A percentile compares a stretch with the other conserved stretches of the same genome.
Conservation (phyloP, 30 jellyfish, hydroid and myxozoan genomes). For the Nemopilema nomurai region DNA sequence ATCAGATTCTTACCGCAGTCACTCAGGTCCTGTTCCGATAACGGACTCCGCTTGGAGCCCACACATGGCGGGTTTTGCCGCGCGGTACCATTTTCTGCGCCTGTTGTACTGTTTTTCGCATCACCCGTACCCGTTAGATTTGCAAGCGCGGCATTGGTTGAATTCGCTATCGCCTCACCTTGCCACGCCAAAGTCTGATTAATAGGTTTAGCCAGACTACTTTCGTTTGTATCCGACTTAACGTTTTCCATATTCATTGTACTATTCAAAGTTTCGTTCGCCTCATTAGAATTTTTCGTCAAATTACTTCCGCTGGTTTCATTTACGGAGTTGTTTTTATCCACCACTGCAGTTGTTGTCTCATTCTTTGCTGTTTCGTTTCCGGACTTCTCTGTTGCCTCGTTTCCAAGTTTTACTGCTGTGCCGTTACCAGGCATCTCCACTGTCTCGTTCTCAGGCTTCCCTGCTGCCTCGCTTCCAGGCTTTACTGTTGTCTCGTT, state of each 20-base stretch:
- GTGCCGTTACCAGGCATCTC: slow-evolving; percentile 9
- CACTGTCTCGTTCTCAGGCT: not conserved
- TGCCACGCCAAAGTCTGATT: slow-evolving; percentile 68
- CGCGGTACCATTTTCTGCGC: slow-evolving; percentile 32
- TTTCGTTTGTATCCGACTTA: slow-evolving; percentile 16
- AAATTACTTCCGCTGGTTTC: slow-evolving; percentile 18
- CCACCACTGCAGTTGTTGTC: not conserved
- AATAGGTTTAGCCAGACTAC: slow-evolving; percentile 19
- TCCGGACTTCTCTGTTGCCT: not conserved
- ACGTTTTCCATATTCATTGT: slow-evolving; percentile 14
- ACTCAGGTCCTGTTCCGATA: not conserved
- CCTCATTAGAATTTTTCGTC: not conserved
- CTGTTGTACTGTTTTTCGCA: slow-evolving; percentile 11
- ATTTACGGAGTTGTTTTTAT: slow-evolving; percentile 12
- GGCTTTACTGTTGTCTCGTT: not conserved
- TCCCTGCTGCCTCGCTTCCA: not conserved
- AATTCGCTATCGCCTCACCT: slow-evolving; percentile 40
- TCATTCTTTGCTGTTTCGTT: not conserved
- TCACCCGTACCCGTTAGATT: slow-evolving; percentile 12
- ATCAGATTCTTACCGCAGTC: slow-evolving; percentile 31
- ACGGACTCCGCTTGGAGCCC: slow-evolving; percentile 28
- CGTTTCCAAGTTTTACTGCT: not conserved
- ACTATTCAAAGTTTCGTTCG: not conserved
- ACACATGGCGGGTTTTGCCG: slow-evolving; percentile 50
- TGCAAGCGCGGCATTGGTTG: slow-evolving; percentile 26